Evolutionary conservation across 1,140 invertebrate genomes (phyloP).

Genomic region (Zaprionus davidi): DNA sequence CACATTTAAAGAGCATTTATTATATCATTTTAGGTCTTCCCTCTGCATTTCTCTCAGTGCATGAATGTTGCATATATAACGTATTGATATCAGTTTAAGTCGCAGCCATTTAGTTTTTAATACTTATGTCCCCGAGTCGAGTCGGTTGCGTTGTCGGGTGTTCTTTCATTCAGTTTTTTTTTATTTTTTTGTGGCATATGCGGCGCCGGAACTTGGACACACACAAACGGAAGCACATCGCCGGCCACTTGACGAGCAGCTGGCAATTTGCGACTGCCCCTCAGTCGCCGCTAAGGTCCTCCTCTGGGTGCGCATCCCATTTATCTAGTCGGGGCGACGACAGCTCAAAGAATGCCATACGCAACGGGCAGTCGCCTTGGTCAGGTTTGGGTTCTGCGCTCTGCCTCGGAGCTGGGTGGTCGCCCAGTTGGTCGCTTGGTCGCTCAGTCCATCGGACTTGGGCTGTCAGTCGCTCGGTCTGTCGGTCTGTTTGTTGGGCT

Average conservation of each 20-base stretch:
- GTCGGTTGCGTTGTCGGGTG: conserved; percentile 11
- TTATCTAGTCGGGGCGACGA: conserved; percentile 76
- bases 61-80: conserved; percentile 13
- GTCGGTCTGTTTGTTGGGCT: conserved; percentile 74
- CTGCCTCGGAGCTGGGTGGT: conserved; percentile 38
- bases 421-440: conserved; percentile 17
- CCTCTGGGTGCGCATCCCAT: conserved; percentile 47
- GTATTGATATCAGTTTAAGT: conserved; percentile 58
- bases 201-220: conserved; percentile 71
- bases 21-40: background rate
- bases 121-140: conserved; percentile 18
- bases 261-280: conserved; percentile 70
- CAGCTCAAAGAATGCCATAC: conserved; percentile 79
- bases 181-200: conserved; percentile 62
- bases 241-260: conserved; percentile 71
- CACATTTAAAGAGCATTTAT: background rate
- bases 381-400: conserved; percentile 32
- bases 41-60: background rate
- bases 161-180: conserved; percentile 21
- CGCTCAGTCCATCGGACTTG: conserved; percentile 68
- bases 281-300: background rate
- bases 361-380: conserved; percentile 66
- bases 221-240: conserved; percentile 68
- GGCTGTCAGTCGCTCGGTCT: conserved; percentile 38
- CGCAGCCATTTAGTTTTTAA: conserved; percentile 60